Base-by-base conservation (phyloP, 1,140 invertebrate genomes). In the Medauroidea extradentata region DNA sequence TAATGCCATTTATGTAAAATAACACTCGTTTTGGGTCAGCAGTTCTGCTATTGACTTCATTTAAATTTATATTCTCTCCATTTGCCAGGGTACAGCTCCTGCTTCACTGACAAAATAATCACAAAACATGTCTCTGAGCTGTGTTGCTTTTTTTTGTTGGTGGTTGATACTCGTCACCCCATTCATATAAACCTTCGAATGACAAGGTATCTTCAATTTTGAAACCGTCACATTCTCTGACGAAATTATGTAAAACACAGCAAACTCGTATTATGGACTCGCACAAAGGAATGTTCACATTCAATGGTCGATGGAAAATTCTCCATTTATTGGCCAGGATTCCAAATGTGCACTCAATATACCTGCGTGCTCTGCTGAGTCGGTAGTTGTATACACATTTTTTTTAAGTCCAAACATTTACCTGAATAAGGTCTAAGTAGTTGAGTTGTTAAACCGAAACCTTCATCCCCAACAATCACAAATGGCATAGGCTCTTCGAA, bases 381-480 rank as follows among this genome's bases (percentile, higher is more conserved):
- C 75, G 67, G 61, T 74, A 74, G 63, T 73, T 73, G 54, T 70
- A 75, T 49, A 74, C 64, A 53, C 66, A 42, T 63, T 75, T 46
- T 61, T n/a, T 63, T 54, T 64, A 39, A 43, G 3, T 62, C 52
- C 60, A 70, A 50, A 50, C 56, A 41, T 52, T 58, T 73, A 60
- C 70, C 67, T 19, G 69, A 60, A 64, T 72, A 78, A 41, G 76
- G 75, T 48, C 70, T 62, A 56, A 75, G 53, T 19, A 76, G 25
- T 60, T 72, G 42, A 18, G 50, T 18, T 25, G 57, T 61, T 25
- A 76, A 41, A 13, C 67, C 61, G 53, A 73, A 76, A 43, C 76
- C 78, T 54, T 78, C 75, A 67, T 82, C 78, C 9, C 69, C 79
- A 25, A 81, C 62, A 66, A 34, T 68, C 69, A 24, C 73, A 69